Conservation (phyloP, 2,797 vertebrate genomes). For the Pangasius macronema region DNA sequence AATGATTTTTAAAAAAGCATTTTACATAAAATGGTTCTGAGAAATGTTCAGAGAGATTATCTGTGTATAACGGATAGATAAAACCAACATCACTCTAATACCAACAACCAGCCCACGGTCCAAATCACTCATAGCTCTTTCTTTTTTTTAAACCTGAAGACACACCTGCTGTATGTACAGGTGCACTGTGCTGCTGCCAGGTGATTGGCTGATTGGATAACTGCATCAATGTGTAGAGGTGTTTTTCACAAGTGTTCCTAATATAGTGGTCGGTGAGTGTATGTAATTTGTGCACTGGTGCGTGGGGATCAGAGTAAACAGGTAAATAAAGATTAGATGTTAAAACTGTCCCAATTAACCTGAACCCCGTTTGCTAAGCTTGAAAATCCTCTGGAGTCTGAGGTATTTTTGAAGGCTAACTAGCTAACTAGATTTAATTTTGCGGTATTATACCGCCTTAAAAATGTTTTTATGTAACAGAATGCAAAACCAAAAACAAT, state of each 20-base stretch:
- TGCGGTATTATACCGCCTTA: too few relatives aligned
- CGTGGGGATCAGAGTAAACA: background rate
- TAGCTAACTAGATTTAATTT: background rate
- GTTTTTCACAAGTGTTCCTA: background rate
- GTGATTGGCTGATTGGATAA: background rate
- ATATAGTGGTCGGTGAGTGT: background rate
- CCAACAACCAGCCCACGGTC: background rate
- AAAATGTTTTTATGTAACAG: too few relatives aligned
- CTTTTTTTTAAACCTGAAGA: background rate
- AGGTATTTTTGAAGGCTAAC: background rate
- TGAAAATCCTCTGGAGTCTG: background rate
- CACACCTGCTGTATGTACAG: background rate
- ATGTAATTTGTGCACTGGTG: background rate
- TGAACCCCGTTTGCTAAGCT: background rate
- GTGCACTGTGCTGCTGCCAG: background rate
- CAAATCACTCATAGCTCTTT: background rate
- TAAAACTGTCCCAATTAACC: background rate
- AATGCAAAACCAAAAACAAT: background rate
- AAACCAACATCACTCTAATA: background rate
- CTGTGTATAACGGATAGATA: background rate
- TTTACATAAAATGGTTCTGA: too few relatives aligned
- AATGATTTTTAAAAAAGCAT: background rate
- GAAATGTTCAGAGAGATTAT: background rate
- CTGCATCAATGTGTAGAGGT: background rate
- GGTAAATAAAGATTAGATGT: background rate